A percentile compares a stretch with the other conserved stretches of the same genome.
These are phyloP conservation scores for Orchesella flavescens DNA, from an alignment of 2,888 invertebrate species.

Conservation along the genomic window DNA sequence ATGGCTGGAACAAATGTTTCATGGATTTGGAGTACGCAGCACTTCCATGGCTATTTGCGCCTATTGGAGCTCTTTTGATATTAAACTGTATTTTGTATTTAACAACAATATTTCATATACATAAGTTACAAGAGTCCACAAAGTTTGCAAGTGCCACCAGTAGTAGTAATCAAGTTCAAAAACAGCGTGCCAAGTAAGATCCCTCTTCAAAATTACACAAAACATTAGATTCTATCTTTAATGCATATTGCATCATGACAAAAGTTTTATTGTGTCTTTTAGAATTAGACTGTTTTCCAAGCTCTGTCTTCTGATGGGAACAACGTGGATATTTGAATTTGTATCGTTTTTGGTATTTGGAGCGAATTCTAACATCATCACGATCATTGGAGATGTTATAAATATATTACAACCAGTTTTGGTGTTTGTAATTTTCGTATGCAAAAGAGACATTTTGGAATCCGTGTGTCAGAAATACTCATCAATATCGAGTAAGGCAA, in stretches of 20 bases:
- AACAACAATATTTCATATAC: conserved; percentile 55
- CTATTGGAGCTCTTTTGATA: conserved; percentile 50
- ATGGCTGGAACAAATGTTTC: conserved; percentile 59
- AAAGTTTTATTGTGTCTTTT: no score
- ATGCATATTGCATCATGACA: no score
- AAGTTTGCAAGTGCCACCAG: conserved; percentile 62
- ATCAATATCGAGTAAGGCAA: conserved; percentile 48
- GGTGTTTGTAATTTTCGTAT: conserved; percentile 65
- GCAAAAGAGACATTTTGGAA: conserved; percentile 59
- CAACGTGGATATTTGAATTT: conserved; percentile 59
- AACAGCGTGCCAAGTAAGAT: conserved; percentile 57
- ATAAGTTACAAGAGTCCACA: conserved; percentile 61
- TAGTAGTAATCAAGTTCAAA: conserved; percentile 45
- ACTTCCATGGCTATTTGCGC: conserved; percentile 57
- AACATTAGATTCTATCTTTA: no score
- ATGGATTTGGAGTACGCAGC: conserved; percentile 47
- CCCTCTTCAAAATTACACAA: not conserved
- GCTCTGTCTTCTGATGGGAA: conserved; percentile 66
- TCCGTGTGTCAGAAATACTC: conserved; percentile 59
- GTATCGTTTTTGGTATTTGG: conserved; percentile 41
- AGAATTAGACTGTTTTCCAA: conserved; percentile 61
- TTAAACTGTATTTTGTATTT: conserved; percentile 55
- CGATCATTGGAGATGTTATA: conserved; percentile 56
- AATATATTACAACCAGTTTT: conserved; percentile 62
- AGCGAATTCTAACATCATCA: conserved; percentile 1